Conservation (phyloP, 1,140 invertebrate species). For the Hyphantria cunea region DNA sequence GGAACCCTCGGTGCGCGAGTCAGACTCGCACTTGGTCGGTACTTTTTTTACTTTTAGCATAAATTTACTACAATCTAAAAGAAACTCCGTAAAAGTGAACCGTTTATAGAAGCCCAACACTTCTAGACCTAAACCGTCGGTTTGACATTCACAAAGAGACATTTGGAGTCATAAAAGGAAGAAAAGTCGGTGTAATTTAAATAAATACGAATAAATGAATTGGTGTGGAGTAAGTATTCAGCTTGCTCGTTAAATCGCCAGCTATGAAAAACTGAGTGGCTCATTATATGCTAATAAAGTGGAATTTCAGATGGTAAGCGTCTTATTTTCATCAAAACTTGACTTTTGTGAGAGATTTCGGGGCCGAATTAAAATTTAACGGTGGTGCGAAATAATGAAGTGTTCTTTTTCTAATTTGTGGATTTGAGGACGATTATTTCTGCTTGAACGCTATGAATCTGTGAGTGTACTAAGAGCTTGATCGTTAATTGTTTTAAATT, state of each 20-base stretch:
- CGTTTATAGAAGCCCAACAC: neutral
- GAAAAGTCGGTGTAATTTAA: constrained; percentile 7
- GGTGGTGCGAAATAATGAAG: constrained; percentile 18
- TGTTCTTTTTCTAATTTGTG: constrained; percentile 19
- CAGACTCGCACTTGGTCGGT: too few species aligned
- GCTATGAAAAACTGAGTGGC: constrained; percentile 25
- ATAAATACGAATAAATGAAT: constrained; percentile 28
- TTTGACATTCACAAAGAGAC: neutral
- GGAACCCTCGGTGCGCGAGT: too few species aligned
- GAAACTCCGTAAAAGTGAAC: neutral
- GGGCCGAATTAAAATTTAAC: constrained; percentile 23
- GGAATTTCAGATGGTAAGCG: constrained; percentile 22
- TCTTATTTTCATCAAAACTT: constrained; percentile 28
- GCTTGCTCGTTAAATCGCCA: constrained; percentile 19
- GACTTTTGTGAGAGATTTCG: constrained; percentile 22
- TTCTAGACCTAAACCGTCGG: neutral
- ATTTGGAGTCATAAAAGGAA: neutral
- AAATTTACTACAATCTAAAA: too few species aligned
- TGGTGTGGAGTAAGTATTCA: constrained; percentile 17
- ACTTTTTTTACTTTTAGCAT: too few species aligned
- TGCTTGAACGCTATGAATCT: neutral
- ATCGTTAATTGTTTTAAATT: too few species aligned
- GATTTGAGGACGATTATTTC: neutral
- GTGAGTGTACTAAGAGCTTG: neutral
- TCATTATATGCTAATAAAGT: constrained; percentile 29